Evolutionary conservation across 53 echinoderm and acorn worm genomes (phyloP).

Genomic region (Stichopus horrens): DNA sequence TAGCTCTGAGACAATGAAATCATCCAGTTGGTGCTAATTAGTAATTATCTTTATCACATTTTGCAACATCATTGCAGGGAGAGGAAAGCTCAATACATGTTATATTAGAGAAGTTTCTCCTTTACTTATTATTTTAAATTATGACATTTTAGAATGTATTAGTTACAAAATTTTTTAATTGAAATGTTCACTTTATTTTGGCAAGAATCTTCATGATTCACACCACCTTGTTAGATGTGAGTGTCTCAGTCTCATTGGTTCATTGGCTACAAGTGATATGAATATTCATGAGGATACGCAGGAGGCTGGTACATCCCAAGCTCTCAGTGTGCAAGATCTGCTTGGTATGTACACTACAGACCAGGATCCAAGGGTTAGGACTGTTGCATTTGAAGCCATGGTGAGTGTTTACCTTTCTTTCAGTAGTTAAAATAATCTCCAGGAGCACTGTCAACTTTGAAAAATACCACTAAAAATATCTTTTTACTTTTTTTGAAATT

Average conservation of each 20-base stretch:
- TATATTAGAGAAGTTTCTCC: no score
- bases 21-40: no score
- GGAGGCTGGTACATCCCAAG: conserved; percentile 51
- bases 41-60: no score
- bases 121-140: no score
- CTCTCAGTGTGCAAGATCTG: conserved; percentile 55
- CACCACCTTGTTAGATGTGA: conserved; percentile 79
- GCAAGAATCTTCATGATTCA: conserved; percentile 70
- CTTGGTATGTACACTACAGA: conserved; percentile 74
- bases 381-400: conserved; percentile 84
- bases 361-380: conserved; percentile 84
- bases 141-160: no score
- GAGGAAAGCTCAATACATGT: no score
- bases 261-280: conserved; percentile 67
- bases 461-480: neutral
- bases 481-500: no score
- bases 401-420: conserved; percentile 33
- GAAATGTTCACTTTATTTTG: neutral
- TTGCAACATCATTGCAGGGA: no score
- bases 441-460: neutral
- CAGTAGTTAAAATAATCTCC: neutral
- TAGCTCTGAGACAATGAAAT: no score
- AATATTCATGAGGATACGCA: conserved; percentile 43
- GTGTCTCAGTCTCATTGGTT: conserved; percentile 76
- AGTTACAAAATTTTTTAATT: neutral